Conservation (phyloP, 2,113 vertebrate species). For the Delphinapterus leucas region DNA sequence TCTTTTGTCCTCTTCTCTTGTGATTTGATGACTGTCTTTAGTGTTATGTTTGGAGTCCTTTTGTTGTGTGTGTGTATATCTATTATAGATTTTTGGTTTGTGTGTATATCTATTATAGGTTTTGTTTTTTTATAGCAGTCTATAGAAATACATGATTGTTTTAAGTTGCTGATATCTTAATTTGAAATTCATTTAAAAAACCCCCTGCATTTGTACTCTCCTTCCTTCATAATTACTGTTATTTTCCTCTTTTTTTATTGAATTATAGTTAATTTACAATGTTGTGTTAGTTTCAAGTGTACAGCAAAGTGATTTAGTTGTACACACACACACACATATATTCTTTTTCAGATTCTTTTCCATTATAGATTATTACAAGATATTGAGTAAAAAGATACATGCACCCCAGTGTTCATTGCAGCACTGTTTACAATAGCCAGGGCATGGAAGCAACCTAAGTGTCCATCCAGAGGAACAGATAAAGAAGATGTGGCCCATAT, state of each 20-base stretch:
- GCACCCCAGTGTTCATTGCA: neutral
- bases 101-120: too few relatives aligned
- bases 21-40: neutral
- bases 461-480: neutral
- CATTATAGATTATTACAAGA: neutral
- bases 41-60: neutral
- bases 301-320: neutral
- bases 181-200: neutral
- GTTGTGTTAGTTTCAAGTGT: neutral
- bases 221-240: neutral
- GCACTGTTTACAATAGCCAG: neutral
- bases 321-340: neutral
- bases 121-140: neutral
- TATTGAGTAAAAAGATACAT: neutral
- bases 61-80: fast-evolving
- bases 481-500: neutral
- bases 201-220: neutral
- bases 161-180: neutral
- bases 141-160: neutral
- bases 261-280: neutral
- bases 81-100: too few relatives aligned
- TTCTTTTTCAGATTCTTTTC: neutral
- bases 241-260: neutral
- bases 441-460: neutral
- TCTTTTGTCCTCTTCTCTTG: fast-evolving